Evolutionary conservation across 2,113 vertebrate species (phyloP).

Genomic region (Pelusios castaneus): DNA sequence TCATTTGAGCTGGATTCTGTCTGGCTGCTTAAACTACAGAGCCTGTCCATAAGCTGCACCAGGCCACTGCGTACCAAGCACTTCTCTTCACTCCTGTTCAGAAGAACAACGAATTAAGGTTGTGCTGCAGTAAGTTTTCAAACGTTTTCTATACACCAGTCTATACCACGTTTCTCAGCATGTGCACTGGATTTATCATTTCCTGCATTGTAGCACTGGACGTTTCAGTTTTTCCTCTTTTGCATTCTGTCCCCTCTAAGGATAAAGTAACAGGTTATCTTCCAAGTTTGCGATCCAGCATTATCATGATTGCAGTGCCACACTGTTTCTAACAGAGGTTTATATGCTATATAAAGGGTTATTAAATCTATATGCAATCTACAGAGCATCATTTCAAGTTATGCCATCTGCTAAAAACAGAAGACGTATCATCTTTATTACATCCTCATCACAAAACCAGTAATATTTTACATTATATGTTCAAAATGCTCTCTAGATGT

Average conservation of each 20-base stretch:
- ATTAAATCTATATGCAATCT: neutral
- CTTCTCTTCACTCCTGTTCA: conserved; percentile 93
- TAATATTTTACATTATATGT: neutral
- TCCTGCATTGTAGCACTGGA: neutral
- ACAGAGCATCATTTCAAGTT: neutral
- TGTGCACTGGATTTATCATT: neutral
- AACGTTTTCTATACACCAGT: neutral
- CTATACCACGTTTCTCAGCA: neutral
- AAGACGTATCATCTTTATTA: neutral
- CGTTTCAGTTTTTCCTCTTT: neutral
- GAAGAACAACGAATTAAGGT: neutral
- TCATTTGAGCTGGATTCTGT: conserved; percentile 92
- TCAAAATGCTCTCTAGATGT: neutral
- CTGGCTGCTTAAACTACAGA: conserved; percentile 96
- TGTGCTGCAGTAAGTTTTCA: neutral
- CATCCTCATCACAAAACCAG: neutral
- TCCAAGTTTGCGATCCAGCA: neutral
- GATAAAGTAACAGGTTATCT: neutral
- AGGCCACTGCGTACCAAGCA: conserved; percentile 96
- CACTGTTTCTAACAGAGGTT: neutral
- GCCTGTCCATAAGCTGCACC: conserved; percentile 95
- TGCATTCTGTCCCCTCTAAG: no score
- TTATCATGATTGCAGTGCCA: neutral
- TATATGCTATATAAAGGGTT: neutral
- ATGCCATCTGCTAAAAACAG: neutral